Evolutionary conservation across 2,888 invertebrate genomes (phyloP).

Genomic region (Biston betularia): DNA sequence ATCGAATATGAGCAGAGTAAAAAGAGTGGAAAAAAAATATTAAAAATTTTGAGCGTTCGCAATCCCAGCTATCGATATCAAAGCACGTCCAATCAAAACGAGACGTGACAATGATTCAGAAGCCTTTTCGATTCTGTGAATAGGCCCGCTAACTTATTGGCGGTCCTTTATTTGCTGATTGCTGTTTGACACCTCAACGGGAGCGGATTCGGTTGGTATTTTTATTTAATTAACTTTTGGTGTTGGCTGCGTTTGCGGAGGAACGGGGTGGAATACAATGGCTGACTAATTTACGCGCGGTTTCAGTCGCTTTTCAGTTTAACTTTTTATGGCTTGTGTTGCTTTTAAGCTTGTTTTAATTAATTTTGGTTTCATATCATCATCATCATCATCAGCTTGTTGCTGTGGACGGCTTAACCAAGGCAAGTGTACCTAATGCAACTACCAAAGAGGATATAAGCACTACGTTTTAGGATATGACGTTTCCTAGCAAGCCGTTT

Average conservation of each 20-base stretch:
- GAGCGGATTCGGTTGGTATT: constrained; percentile 73
- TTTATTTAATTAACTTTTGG: constrained; percentile 56
- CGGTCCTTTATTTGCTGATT: constrained; percentile 82
- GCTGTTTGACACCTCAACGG: constrained; percentile 79
- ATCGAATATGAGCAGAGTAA: constrained; percentile 76
- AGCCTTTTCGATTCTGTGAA: constrained; percentile 80
- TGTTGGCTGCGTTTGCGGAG: constrained; percentile 36
- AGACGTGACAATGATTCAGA: constrained; percentile 84
- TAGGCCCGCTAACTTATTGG: constrained; percentile 82
- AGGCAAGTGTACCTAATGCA: too few species aligned
- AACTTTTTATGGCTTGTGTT: constrained; percentile 60
- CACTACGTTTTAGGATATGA: too few species aligned
- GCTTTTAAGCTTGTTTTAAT: constrained; percentile 60
- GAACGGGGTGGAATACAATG: constrained; percentile 66
- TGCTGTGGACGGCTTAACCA: too few species aligned
- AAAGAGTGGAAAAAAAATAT: constrained; percentile 67
- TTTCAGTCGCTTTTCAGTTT: constrained; percentile 66
- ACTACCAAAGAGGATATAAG: too few species aligned
- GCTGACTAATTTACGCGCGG: constrained; percentile 75
- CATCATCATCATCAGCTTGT: background rate
- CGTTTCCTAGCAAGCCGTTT: too few species aligned
- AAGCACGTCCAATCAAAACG: constrained; percentile 85
- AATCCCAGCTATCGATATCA: constrained; percentile 84
- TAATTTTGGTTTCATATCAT: constrained; percentile 52
- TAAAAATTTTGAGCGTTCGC: constrained; percentile 77